Evolutionary conservation across 2,113 vertebrate species (phyloP).

Genomic region (Paraplagusia blochii): DNA sequence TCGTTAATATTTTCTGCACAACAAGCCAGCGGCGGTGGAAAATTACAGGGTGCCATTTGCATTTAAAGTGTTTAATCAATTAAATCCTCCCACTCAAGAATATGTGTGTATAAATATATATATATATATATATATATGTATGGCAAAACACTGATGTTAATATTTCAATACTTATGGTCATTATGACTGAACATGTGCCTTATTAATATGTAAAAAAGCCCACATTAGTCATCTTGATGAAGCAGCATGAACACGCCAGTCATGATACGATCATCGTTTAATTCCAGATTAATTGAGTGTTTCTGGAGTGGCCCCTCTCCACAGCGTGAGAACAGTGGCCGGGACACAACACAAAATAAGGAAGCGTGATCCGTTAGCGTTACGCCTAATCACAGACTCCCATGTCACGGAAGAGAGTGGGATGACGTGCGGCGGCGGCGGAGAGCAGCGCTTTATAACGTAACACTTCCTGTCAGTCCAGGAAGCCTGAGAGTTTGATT

Average conservation of each 20-base stretch:
- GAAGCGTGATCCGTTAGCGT: background rate
- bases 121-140: too few species aligned
- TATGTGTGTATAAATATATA: too few species aligned
- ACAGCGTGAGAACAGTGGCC: conserved; percentile 1
- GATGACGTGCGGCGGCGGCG: conserved; percentile 18
- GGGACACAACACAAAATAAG: conserved; percentile 10
- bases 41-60: background rate
- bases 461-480: too few species aligned
- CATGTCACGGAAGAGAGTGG: conserved; percentile 17
- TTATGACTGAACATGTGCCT: background rate
- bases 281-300: conserved; percentile 6
- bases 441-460: too few species aligned
- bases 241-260: conserved; percentile 2
- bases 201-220: background rate
- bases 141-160: background rate
- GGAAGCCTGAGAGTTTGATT: conserved; percentile 58
- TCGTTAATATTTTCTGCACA: conserved; percentile 5
- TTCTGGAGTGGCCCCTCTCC: conserved; percentile 4
- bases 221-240: background rate
- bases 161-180: background rate
- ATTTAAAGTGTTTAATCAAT: conserved; percentile 15
- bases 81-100: conserved; percentile 8
- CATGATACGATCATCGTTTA: conserved; percentile 10
- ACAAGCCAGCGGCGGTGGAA: background rate
- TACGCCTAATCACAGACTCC: conserved; percentile 10